Evolutionary conservation across 37 sponge, comb jelly and placozoan genomes (phyloP), one percentile per base, ranked within the genome.

Genomic region (Corticium candelabrum): DNA sequence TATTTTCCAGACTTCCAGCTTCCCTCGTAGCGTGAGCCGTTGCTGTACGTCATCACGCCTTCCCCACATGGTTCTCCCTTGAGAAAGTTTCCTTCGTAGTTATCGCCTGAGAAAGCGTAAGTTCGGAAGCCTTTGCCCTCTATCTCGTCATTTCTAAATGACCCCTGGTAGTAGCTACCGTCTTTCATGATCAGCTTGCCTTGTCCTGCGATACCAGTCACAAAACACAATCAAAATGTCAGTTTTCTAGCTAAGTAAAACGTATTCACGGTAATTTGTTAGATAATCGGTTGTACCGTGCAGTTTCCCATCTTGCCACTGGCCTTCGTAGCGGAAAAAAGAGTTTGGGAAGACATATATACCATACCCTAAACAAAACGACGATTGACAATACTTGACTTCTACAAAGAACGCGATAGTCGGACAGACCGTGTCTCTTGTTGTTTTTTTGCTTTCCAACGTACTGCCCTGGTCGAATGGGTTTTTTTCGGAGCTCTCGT

Each of bases 241-340:
- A n/a, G n/a, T n/a, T n/a, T n/a, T n/a, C n/a, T n/a, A n/a, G n/a
- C n/a, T n/a, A n/a, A n/a, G n/a, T n/a, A n/a, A n/a, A n/a, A n/a
- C n/a, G n/a, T n/a, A n/a, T n/a, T n/a, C n/a, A n/a, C n/a, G n/a
- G n/a, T n/a, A n/a, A n/a, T n/a, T n/a, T n/a, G n/a, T n/a, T n/a
- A n/a, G n/a, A n/a, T 0, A 0, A 40, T 41, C 1, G 3, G 1
- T 34, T 77, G 41, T 56, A 89, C 93, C 94, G 56, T 90, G 90
- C 75, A 85, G 89, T 35, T n/a, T 37, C 7, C 94, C 94, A 68
- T 87, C 76, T 62, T 83, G 78, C 94, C 94, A 93, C 40, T 87
- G 68, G 43, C 94, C 94, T 37, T 90, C 88, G 79, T 93, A 93
- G 32, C 82, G 77, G 50, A 93, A 93, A 81, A 87, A 93, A 38